These are phyloP conservation scores for Odontesthes bonariensis DNA, from an alignment of 2,113 vertebrate species.

Conservation along the genomic window DNA sequence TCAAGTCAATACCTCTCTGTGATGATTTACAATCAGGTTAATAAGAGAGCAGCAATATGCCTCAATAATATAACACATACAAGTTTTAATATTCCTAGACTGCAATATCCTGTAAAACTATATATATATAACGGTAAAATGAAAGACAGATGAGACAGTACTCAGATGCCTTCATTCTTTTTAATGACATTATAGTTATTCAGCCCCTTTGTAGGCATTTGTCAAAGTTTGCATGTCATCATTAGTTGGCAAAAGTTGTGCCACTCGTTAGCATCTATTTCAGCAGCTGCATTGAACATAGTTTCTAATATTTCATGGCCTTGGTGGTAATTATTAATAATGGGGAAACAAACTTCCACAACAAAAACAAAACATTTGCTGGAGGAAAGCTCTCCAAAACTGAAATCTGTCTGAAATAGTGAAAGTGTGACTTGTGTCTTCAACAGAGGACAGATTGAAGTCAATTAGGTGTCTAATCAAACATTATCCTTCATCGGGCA, in stretches of 20 bases:
- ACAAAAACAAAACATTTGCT: neutral
- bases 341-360: neutral
- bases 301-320: neutral
- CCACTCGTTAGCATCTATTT: neutral
- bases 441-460: constrained; percentile 48
- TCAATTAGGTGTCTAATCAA: constrained; percentile 59
- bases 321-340: neutral
- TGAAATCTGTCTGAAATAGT: constrained; percentile 20
- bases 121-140: neutral
- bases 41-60: neutral
- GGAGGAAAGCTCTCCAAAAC: neutral
- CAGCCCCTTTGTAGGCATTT: neutral
- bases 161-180: neutral
- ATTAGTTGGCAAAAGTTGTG: neutral
- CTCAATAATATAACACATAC: neutral
- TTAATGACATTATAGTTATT: neutral
- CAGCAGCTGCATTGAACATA: neutral
- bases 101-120: too few species aligned
- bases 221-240: constrained; percentile 1
- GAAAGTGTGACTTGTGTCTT: constrained; percentile 23
- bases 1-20: neutral
- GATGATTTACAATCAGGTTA: neutral
- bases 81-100: too few species aligned
- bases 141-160: neutral
- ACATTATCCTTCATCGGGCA: constrained; percentile 48